phyloP scores from a whole-genome alignment of 2,113 vertebrate species.

The Macaca nemestrina region DNA sequence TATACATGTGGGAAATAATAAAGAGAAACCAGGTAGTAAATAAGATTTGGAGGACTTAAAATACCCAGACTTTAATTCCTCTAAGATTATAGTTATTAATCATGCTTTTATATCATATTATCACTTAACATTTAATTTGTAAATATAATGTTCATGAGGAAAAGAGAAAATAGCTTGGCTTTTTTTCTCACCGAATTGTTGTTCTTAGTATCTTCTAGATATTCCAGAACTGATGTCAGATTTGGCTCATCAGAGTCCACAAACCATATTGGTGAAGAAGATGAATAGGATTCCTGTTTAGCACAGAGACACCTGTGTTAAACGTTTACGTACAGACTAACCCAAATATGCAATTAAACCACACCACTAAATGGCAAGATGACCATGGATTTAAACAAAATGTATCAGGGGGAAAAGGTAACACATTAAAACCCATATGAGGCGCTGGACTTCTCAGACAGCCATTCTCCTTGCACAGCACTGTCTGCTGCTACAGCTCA shows the following conservation, averaged over 20 bases:
- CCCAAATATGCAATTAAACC: neutral
- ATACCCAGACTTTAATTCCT: too few species aligned
- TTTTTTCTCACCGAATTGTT: slow-evolving; percentile 91
- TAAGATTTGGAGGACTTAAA: too few species aligned
- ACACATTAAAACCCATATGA: slow-evolving; percentile 5
- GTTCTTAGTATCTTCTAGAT: slow-evolving; percentile 95
- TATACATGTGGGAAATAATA: neutral
- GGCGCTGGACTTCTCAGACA: neutral
- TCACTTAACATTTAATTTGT: too few species aligned
- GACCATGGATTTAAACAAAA: neutral
- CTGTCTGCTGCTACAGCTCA: neutral
- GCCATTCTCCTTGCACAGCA: neutral
- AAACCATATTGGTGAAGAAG: too few species aligned
- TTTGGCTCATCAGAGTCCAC: slow-evolving; percentile 71
- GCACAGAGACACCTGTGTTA: too few species aligned
- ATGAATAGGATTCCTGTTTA: too few species aligned
- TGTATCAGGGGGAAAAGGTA: neutral
- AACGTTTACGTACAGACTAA: neutral
- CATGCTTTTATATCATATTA: too few species aligned
- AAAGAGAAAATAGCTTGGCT: neutral
- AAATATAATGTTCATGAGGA: too few species aligned
- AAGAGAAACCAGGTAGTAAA: too few species aligned
- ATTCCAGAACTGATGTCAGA: slow-evolving; percentile 95
- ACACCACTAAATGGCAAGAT: neutral
- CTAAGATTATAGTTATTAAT: too few species aligned